Evolutionary conservation across 2,113 vertebrate genomes (phyloP).

Genomic region (Merops nubicus): DNA sequence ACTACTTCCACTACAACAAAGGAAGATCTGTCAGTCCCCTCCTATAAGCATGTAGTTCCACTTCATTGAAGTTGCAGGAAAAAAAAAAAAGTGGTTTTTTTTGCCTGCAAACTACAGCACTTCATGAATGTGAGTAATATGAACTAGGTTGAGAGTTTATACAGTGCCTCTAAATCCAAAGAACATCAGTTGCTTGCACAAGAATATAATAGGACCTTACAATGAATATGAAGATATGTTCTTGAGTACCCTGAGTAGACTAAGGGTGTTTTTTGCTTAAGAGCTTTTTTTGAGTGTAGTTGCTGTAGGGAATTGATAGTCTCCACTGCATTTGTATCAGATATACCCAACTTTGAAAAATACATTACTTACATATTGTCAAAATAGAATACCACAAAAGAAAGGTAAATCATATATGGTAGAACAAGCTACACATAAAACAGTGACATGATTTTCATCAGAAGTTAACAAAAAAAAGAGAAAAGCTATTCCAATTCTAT

Average conservation of each 20-base stretch:
- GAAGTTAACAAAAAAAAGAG: neutral
- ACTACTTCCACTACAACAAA: neutral
- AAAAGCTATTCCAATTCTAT: neutral
- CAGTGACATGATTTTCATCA: neutral
- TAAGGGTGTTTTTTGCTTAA: neutral
- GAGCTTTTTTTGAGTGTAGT: accelerated
- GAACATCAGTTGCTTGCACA: neutral
- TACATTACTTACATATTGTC: neutral
- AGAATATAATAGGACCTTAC: neutral
- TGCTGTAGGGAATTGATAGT: neutral
- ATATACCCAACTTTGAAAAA: too few relatives aligned
- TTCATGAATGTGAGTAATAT: neutral
- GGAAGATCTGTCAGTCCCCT: neutral
- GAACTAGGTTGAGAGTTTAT: neutral
- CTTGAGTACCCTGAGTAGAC: neutral
- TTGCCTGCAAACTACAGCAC: neutral
- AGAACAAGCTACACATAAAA: neutral
- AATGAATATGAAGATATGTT: neutral
- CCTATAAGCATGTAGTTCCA: neutral
- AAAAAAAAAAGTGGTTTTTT: neutral
- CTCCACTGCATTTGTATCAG: neutral
- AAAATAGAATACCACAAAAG: neutral
- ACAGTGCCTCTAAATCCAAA: neutral
- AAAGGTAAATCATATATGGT: neutral
- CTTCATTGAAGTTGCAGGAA: neutral